These are phyloP conservation scores for Marisa cornuarietis DNA, from an alignment of 1,140 invertebrate genomes.

Conservation along the genomic window DNA sequence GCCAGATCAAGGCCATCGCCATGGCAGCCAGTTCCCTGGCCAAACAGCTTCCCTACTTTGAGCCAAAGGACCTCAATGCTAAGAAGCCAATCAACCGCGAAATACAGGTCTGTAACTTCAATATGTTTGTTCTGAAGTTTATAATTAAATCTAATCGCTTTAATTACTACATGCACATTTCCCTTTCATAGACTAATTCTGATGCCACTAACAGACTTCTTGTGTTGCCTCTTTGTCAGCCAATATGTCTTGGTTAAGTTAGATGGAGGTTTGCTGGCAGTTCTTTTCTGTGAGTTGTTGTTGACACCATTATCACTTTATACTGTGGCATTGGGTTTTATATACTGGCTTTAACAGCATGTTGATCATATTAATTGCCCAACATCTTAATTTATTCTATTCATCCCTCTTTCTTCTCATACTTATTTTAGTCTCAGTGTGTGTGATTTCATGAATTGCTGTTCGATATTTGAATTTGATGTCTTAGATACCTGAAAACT, in stretches of 20 bases:
- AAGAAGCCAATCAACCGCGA: conserved; percentile 95
- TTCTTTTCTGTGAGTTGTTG: neutral
- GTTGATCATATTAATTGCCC: too few species aligned
- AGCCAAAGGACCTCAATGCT: conserved; percentile 87
- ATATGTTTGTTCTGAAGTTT: too few species aligned
- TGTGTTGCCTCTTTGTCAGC: neutral
- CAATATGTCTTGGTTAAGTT: neutral
- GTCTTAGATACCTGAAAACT: too few species aligned
- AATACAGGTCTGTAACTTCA: conserved; percentile 75
- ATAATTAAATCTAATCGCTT: too few species aligned
- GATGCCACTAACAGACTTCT: neutral
- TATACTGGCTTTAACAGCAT: too few species aligned
- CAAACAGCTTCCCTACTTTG: conserved; percentile 82
- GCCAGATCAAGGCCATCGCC: conserved; percentile 84
- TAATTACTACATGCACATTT: too few species aligned
- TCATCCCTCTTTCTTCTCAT: neutral
- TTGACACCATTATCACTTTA: too few species aligned
- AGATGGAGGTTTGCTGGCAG: neutral
- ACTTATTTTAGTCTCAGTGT: neutral
- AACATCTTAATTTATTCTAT: neutral
- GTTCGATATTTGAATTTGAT: too few species aligned
- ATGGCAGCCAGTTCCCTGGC: conserved; percentile 84
- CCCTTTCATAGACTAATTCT: neutral
- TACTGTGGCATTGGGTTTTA: too few species aligned
- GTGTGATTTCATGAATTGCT: neutral